Evolutionary conservation across 2,797 vertebrate genomes (phyloP).

Genomic region (Scleropages formosus): DNA sequence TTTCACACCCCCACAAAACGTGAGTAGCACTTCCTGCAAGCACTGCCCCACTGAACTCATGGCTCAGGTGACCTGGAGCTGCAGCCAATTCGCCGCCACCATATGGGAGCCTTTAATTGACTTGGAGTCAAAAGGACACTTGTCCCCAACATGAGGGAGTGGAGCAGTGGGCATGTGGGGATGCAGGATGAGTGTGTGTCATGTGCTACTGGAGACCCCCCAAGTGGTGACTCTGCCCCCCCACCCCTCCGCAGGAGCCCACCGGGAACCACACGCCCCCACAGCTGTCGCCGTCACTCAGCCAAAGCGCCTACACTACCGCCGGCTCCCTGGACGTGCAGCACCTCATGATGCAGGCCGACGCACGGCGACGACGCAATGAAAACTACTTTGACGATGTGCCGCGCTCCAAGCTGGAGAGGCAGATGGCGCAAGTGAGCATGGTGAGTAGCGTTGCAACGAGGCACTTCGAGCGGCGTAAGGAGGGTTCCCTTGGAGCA

Average conservation of each 20-base stretch:
- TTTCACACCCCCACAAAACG: neutral
- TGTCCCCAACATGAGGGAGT: too few species aligned
- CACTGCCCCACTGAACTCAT: neutral
- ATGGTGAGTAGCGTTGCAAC: constrained; percentile 64
- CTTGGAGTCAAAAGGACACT: too few species aligned
- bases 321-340: constrained; percentile 96
- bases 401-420: constrained; percentile 97
- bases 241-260: constrained; percentile 77
- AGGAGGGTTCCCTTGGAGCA: too few species aligned
- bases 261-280: constrained; percentile 95
- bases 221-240: neutral
- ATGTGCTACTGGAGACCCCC: neutral
- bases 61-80: too few species aligned
- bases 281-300: constrained; percentile 92
- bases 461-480: neutral
- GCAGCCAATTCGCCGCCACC: too few species aligned
- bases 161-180: too few species aligned
- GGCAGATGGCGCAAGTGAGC: constrained; percentile 99
- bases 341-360: constrained; percentile 99
- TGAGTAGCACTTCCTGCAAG: neutral
- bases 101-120: too few species aligned
- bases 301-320: constrained; percentile 90
- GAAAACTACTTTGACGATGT: constrained; percentile 99
- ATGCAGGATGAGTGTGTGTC: too few species aligned
- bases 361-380: constrained; percentile 94